Base-by-base conservation (phyloP, 2,888 invertebrate species). In the Lomographa bimaculata region DNA sequence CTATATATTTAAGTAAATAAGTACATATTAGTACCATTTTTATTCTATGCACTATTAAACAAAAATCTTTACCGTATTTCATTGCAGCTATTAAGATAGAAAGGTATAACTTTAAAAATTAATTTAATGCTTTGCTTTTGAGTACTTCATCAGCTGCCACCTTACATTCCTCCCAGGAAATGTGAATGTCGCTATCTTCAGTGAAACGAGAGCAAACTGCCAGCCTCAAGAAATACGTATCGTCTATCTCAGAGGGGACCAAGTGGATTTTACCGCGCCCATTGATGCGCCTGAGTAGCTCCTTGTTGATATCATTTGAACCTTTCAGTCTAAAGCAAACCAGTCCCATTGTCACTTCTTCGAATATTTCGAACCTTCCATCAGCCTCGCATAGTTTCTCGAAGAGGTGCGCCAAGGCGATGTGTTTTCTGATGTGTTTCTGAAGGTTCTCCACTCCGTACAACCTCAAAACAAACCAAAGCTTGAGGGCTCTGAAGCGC, bases 281-380 rank as follows among this genome's bases (percentile, higher is more conserved):
- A 72, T 98, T 98, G 43, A 98, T 95, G 37, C 91, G 92, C 68
- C 96, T 95, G 48, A 97, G 78, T 1, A 98, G 82, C 1, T 90
- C 87, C 73, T 98, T 97, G 66, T 96, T 98, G 1, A 91, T 59
- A 50, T 96, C 96, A 71, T 98, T 97, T 0, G 91, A 83, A 4
- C 94, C 95, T 90, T 97, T 98, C 6, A 99, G 79, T 57, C 97
- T 91, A 89, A 99, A 99, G 85, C 99, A 99, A 16, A 98, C 98
- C 7, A 99, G 91, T 0, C 98, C 99, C 92, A 99, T 93, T n/a
- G 94, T 91, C 3, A 97, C 97, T 62, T 98, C 96, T 38, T 94
- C 93, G 8, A 94, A 92, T 38, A 99, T 90, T 82, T 99, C 98
- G 72, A 99, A 99, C 30, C 96, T 91, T 0, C 92, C 86, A 69